These are phyloP conservation scores for Malachius bipustulatus DNA, from an alignment of 2,888 invertebrate species.

Conservation along the genomic window DNA sequence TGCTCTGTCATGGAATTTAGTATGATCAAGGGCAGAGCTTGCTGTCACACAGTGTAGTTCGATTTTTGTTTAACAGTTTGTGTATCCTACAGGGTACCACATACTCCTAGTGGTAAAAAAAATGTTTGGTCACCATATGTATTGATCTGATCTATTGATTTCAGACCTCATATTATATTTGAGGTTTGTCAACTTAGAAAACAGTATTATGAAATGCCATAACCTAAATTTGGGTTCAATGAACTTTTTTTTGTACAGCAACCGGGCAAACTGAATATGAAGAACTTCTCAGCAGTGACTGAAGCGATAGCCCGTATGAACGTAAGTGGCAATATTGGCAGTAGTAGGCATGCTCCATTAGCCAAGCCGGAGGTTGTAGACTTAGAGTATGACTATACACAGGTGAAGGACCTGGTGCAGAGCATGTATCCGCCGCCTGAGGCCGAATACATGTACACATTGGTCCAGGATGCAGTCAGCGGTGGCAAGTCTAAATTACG, in stretches of 20 bases:
- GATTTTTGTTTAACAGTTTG: no score
- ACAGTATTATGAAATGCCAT: no score
- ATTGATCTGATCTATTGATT: no score
- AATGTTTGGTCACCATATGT: no score
- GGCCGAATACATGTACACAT: conserved; percentile 53
- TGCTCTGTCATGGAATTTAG: no score
- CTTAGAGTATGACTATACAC: conserved; percentile 62
- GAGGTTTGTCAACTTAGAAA: no score
- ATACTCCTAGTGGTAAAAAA: no score
- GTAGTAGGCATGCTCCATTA: conserved; percentile 57
- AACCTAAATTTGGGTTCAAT: conserved; percentile 6
- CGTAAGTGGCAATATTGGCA: conserved; percentile 44
- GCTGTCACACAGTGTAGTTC: no score
- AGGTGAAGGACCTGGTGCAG: conserved; percentile 50
- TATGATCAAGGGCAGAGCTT: no score
- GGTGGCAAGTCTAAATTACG: conserved; percentile 48
- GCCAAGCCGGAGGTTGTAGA: conserved; percentile 68
- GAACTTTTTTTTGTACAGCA: conserved; percentile 45
- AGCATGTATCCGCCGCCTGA: conserved; percentile 42
- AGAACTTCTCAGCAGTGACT: conserved; percentile 79
- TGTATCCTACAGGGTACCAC: no score
- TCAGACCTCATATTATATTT: no score
- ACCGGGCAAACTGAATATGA: conserved; percentile 82
- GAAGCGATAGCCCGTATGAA: conserved; percentile 68
- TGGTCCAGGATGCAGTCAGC: conserved; percentile 52